phyloP scores from a whole-genome alignment of 2,888 invertebrate species.

The Junonia oenone region DNA sequence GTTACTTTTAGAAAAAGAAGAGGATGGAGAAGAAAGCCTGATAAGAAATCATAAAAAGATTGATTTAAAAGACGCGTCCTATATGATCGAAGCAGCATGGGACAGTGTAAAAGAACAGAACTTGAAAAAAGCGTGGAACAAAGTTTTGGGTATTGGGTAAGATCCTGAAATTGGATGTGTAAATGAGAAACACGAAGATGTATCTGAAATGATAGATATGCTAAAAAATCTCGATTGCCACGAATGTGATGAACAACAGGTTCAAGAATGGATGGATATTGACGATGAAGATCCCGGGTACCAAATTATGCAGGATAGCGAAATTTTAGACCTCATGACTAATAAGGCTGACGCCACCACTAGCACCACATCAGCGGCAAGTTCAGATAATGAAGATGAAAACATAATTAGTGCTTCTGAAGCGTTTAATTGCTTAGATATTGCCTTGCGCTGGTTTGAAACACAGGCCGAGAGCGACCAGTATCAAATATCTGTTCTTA shows the following conservation, averaged over 20 bases:
- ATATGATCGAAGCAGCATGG: conserved; percentile 29
- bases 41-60: conserved; percentile 31
- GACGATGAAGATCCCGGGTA: conserved; percentile 28
- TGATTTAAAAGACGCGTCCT: conserved; percentile 18
- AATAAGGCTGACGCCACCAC: no score
- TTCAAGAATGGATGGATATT: conserved; percentile 28
- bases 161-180: conserved; percentile 28
- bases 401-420: conserved; percentile 5
- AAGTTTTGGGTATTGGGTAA: conserved; percentile 26
- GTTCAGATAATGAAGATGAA: not conserved
- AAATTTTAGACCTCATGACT: no score
- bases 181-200: conserved; percentile 28
- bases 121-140: conserved; percentile 28
- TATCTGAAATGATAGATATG: conserved; percentile 29
- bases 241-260: conserved; percentile 30
- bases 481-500: conserved; percentile 23
- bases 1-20: conserved; percentile 28
- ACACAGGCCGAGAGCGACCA: conserved; percentile 29
- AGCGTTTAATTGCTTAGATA: conserved; percentile 26
- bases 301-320: conserved; percentile 29
- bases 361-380: not conserved
- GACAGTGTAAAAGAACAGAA: conserved; percentile 28
- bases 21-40: conserved; percentile 28
- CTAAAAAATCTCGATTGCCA: conserved; percentile 28
- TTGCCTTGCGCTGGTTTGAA: conserved; percentile 27